Evolutionary conservation across 1,140 invertebrate species (phyloP).

Genomic region (Saccostrea glomerata): DNA sequence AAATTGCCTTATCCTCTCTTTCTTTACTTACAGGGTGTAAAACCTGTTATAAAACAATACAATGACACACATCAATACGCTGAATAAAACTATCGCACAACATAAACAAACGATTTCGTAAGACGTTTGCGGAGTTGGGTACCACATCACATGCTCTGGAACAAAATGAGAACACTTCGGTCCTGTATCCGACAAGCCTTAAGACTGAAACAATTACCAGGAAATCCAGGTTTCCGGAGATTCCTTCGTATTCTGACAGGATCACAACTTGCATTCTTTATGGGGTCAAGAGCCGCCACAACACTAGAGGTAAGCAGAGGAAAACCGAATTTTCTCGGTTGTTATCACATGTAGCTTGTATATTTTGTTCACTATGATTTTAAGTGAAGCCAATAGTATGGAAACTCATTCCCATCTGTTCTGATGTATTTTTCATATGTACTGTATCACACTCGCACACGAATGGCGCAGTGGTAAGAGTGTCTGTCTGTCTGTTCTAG

Average conservation of each 20-base stretch:
- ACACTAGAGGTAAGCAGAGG: not conserved
- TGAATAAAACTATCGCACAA: not conserved
- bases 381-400: no score
- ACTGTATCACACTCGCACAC: no score
- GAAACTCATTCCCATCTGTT: no score
- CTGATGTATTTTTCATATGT: no score
- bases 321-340: not conserved
- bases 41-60: no score
- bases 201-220: not conserved
- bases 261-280: not conserved
- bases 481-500: no score
- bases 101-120: constrained; percentile 3
- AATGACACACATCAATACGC: no score
- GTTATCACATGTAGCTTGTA: no score
- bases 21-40: no score
- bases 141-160: not conserved
- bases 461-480: no score
- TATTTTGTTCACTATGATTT: no score
- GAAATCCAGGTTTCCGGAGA: not conserved
- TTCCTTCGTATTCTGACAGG: not conserved
- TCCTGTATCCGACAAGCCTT: not conserved
- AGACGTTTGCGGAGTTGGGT: not conserved
- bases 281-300: not conserved
- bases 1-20: no score
- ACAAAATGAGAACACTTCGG: not conserved